Base-by-base conservation (phyloP, 2,113 vertebrate genomes). In the Corythornis cristatus region DNA sequence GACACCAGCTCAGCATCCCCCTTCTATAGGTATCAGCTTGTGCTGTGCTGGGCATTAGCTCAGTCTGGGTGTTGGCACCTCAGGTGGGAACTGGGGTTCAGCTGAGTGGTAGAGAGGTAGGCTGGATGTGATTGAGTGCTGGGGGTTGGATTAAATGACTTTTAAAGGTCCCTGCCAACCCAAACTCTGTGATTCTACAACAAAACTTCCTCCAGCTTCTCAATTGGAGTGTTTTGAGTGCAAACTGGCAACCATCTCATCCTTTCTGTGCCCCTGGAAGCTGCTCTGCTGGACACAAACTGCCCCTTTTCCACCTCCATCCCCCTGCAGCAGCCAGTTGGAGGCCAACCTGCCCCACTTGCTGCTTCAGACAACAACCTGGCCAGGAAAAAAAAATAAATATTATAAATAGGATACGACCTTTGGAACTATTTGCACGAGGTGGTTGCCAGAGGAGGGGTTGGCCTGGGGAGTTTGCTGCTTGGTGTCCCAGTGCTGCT, bases 381-480 rank as follows among this genome's bases (percentile, higher is more conserved):
- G 9, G 40, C 67, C 82, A 86, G 71, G n/a, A 45, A 76, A 62
- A 6, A 23, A 50, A 50, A 50, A 50, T 3, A 25, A 23, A 25
- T 7, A 50, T 50, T 89, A 89, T 92, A 95, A 96, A 93, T 86
- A 95, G 35, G 22, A 70, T 15, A 6, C 22, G 54, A 37, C 58
- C 56, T 75, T 71, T 75, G 77, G 16, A 91, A 56, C 25, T 42
- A 15, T 83, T 72, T 73, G 46, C 25, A 18, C 43, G 82, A 43
- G 50, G 23, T 12, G 26, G 75, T 86, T 90, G 75, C 89, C 57
- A 25, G 57, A 64, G 72, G 61, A 82, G 10, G 37, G 10, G 37
- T 37, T 37, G 45, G 54, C 21, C 8, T 40, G 89, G 53, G 33
- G 8, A 12, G 8, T 43, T 82, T 62, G 70, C 20, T 53, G 82